Evolutionary conservation across 2,888 invertebrate species (phyloP), one percentile per base, ranked within the genome.

Genomic region (Theodoxus fluviatilis): DNA sequence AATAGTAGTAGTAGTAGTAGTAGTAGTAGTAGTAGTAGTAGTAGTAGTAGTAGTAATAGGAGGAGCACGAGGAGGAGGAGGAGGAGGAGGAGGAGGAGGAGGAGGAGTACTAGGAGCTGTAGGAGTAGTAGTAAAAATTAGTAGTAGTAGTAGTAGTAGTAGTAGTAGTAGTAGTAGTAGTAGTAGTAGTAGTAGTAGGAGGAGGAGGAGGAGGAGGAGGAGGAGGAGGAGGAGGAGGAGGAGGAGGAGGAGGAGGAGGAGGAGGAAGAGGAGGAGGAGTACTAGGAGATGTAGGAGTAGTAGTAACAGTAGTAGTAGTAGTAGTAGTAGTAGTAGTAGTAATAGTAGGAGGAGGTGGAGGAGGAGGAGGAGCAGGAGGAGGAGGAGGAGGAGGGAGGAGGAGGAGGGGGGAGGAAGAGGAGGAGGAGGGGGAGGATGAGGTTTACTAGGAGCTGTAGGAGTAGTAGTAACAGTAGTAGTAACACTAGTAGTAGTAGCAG

Each of bases 1-100:
- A 63, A 63, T 69, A 43, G 69, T 61, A 63, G 69, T 69, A 63
- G 63, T 69, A 63, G 69, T 69, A 61, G 63, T 63, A 47, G 47
- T 63, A 63, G 63, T 33, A 33, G n/a, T 37, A 43, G 43, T 43
- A 43, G 43, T 43, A 43, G 43, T 43, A 43, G 43, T 43, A 43
- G 43, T 43, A 43, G 43, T 43, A 43, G 69, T 63, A 33, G 63
- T 63, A 47, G 69, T 63, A 47, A 64, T 63, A 33, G 69, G 38
- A 63, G 69, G 63, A 28, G 69, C 64, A 40, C 63, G 63, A 55
- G 55, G 18, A 55, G 22, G 18, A 55, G 55, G 18, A 55, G 22
- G 18, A 55, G 55, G 18, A 55, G 22, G 12, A 55, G 55, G 12
- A 55, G 22, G 55, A 18, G 22, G 55, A 18, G 22, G 55, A 18